phyloP scores from a whole-genome alignment of 1,140 invertebrate species.

The Armadillidium nasatum region DNA sequence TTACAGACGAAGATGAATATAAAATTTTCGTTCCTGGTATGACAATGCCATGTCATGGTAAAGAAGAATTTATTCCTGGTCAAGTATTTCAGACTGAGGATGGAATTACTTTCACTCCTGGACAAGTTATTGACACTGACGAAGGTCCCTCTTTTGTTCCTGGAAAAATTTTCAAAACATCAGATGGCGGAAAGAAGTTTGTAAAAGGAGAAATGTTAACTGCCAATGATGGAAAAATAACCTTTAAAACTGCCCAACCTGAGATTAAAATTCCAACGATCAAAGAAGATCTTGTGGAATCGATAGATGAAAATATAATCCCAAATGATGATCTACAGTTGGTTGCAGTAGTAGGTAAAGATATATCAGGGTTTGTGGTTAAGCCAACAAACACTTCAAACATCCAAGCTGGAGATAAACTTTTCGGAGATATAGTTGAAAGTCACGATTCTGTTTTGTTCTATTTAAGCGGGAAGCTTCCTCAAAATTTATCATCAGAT shows the following conservation, averaged over 20 bases:
- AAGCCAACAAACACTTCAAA: conserved; percentile 37
- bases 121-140: conserved; percentile 47
- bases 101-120: conserved; percentile 59
- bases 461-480: conserved; percentile 36
- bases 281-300: conserved; percentile 29
- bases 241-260: conserved; percentile 28
- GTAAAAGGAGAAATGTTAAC: conserved; percentile 40
- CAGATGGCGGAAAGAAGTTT: conserved; percentile 40
- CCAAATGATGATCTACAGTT: conserved; percentile 38
- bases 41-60: conserved; percentile 57
- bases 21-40: conserved; percentile 64
- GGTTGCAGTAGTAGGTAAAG: conserved; percentile 36
- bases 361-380: conserved; percentile 37
- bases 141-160: conserved; percentile 41
- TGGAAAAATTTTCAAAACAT: conserved; percentile 37
- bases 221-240: conserved; percentile 34
- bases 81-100: conserved; percentile 60
- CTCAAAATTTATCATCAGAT: conserved; percentile 36
- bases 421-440: conserved; percentile 42
- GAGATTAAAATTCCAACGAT: conserved; percentile 32
- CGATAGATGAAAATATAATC: conserved; percentile 18
- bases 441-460: conserved; percentile 38
- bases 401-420: conserved; percentile 31
- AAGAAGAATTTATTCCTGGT: conserved; percentile 63
- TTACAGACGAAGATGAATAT: conserved; percentile 48